A percentile compares a stretch with the other conserved stretches of the same genome.
Evolutionary conservation across 2,797 vertebrate genomes (phyloP).

Genomic region (Lacerta bilineata): DNA sequence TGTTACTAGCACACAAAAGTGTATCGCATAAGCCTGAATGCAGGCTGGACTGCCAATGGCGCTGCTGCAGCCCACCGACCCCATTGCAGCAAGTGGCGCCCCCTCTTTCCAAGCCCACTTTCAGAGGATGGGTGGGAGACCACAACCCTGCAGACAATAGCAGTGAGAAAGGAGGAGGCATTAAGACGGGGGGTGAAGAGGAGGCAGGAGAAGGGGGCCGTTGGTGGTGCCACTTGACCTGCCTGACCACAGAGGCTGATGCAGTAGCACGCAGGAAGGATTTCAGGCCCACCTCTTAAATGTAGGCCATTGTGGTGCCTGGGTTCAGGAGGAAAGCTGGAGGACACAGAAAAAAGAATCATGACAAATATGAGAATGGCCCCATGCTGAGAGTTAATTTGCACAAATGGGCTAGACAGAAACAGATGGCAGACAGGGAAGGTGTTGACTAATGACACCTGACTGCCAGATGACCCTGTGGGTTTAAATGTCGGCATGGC

Average conservation of each 20-base stretch:
- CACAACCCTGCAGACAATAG: background rate
- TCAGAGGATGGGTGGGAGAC: background rate
- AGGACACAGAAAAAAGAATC: constrained; percentile 64
- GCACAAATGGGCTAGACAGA: constrained; percentile 72
- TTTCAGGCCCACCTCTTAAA: constrained; percentile 57
- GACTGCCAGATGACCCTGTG: constrained; percentile 77
- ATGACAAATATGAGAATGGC: constrained; percentile 49
- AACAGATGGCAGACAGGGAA: constrained; percentile 77
- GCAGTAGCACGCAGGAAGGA: background rate
- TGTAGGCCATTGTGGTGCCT: constrained; percentile 51
- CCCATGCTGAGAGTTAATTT: constrained; percentile 74
- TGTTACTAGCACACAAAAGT: background rate
- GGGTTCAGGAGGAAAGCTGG: constrained; percentile 64
- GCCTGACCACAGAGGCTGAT: background rate
- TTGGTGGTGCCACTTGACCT: background rate
- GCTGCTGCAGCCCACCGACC: background rate
- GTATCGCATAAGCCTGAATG: background rate
- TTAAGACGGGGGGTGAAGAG: background rate
- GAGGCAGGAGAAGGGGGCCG: background rate
- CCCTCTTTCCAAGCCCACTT: background rate
- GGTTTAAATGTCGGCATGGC: constrained; percentile 63
- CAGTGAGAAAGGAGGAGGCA: background rate
- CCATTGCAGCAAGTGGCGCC: background rate
- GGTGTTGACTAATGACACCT: constrained; percentile 76
- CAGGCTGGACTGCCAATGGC: background rate